Evolutionary conservation across 1,140 invertebrate genomes (phyloP), one percentile per base, ranked within the genome.

Genomic region (Lysiphlebus fabarum): DNA sequence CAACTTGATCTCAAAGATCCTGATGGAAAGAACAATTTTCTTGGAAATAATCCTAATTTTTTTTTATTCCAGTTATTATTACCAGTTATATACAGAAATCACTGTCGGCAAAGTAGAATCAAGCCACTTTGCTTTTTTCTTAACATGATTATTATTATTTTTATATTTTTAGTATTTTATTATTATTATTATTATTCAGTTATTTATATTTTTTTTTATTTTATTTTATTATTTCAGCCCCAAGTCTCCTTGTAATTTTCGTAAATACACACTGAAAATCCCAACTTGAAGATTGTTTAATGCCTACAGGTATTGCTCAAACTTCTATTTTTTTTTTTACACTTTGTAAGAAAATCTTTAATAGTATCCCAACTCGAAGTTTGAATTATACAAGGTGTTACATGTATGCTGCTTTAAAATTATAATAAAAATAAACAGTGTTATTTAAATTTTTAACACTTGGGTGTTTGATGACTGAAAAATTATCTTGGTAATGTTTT

Each of bases 231-330:
- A 26, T 38, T 42, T 59, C 64, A 69, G 70, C 68, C 72, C 67
- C 68, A 68, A 75, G 75, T 69, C 62, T 33, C 50, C 54, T 68
- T 67, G 70, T 65, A 79, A 79, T 79, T 78, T 78, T 69, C 70
- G 74, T 79, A 78, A 78, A 74, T 78, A 78, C 71, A 76, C 74
- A 72, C 67, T 71, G 72, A 76, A 75, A 75, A 75, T 59, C 54
- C 54, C 17, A 26, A 26, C 17, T 26, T 26, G 17, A 26, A 26
- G 17, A 26, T 1, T 4, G 17, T 26, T 58, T 59, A 26, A 26
- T 40, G 42, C 50, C 37, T 49, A 44, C 58, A 40, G 40, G 51
- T 26, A 26, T 26, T 26, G 17, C 17, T 26, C 56, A 48, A 44
- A 17, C 45, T 51, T 55, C 62, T 59, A 56, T 59, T 57, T 56